A percentile compares a stretch with the other conserved stretches of the same genome.
Evolutionary conservation across 2,888 invertebrate species (phyloP).

Genomic region (Xiphydria camelus): DNA sequence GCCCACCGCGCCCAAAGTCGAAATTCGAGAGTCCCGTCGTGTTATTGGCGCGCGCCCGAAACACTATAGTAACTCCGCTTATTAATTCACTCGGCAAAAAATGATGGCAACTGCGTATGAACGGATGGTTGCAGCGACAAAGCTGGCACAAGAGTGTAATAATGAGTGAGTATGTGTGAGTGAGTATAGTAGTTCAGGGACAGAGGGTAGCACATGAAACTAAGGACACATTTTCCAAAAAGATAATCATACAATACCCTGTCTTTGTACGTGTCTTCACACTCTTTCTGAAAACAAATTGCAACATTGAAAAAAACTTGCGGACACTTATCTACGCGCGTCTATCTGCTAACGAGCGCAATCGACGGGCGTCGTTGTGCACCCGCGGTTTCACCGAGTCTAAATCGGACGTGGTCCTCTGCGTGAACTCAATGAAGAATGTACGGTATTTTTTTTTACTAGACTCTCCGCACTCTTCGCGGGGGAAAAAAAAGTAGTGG

Average conservation of each 20-base stretch:
- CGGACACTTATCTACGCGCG: no score
- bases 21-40: no score
- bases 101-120: constrained; percentile 38
- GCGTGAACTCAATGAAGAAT: no score
- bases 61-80: not conserved
- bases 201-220: constrained; percentile 56
- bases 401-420: no score
- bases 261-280: constrained; percentile 82
- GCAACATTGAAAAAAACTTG: constrained; percentile 54
- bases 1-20: no score
- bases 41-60: no score
- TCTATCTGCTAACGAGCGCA: no score
- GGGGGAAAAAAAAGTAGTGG: no score
- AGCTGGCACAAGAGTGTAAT: constrained; percentile 40
- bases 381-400: no score
- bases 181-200: constrained; percentile 45
- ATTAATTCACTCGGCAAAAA: constrained; percentile 10
- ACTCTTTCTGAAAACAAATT: constrained; percentile 76
- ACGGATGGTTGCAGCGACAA: constrained; percentile 45
- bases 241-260: constrained; percentile 70
- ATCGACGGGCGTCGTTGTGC: no score
- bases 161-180: constrained; percentile 46
- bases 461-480: no score
- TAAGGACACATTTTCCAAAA: constrained; percentile 58
- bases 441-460: no score